Percentiles rank a stretch among this genome's conserved stretches.
phyloP scores from a whole-genome alignment of 1,140 invertebrate genomes.

The Saxidomus purpurata region DNA sequence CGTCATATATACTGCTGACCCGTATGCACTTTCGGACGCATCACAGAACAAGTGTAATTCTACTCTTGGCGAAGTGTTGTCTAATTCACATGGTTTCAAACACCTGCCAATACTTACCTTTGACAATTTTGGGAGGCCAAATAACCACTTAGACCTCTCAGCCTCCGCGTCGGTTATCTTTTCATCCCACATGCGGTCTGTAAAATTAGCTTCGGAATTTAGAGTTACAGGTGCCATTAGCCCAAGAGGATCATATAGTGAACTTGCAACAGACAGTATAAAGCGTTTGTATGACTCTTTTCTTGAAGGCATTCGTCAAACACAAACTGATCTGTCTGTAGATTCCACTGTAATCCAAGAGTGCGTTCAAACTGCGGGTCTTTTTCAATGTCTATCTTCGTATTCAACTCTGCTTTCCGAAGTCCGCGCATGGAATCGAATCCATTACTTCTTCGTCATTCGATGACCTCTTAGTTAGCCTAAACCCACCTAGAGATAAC shows the following conservation, averaged over 20 bases:
- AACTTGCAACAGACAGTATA: conserved; percentile 58
- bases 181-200: conserved; percentile 72
- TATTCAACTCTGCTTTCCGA: neutral
- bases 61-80: neutral
- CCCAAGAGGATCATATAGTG: conserved; percentile 78
- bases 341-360: conserved; percentile 59
- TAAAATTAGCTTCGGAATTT: conserved; percentile 55
- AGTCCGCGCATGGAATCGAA: conserved; percentile 38
- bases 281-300: conserved; percentile 44
- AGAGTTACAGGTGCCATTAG: conserved; percentile 66
- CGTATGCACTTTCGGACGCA: conserved; percentile 52
- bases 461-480: conserved; percentile 54
- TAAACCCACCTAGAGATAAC: conserved; percentile 38
- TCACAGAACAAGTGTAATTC: conserved; percentile 66
- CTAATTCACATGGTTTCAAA: conserved; percentile 39
- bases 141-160: conserved; percentile 47
- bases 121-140: conserved; percentile 18
- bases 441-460: conserved; percentile 52
- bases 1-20: conserved; percentile 72
- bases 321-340: conserved; percentile 47
- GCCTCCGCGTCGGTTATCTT: conserved; percentile 14
- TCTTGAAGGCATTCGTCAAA: conserved; percentile 33
- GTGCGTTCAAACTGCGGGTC: conserved; percentile 47
- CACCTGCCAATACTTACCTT: conserved; percentile 54
- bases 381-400: conserved; percentile 5